Percentiles rank a stretch among this genome's conserved stretches.
These are phyloP conservation scores for Myiothlypis chrysogaster DNA, from an alignment of 2,797 vertebrate genomes.

Conservation along the genomic window DNA sequence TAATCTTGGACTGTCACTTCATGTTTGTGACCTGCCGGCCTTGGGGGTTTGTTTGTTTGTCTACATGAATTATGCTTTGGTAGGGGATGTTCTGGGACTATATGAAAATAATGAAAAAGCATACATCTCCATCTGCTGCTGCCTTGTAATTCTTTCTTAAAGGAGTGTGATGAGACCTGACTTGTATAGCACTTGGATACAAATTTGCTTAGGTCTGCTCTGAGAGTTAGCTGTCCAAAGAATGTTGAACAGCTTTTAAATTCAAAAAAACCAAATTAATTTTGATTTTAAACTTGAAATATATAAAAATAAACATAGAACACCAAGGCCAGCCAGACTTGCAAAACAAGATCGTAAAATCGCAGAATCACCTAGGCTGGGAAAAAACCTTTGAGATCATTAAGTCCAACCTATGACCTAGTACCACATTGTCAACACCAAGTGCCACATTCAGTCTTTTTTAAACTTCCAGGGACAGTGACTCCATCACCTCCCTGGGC, in stretches of 20 bases:
- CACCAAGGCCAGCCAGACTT: background rate
- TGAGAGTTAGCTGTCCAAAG: background rate
- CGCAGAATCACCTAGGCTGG: background rate
- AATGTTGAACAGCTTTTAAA: background rate
- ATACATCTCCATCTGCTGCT: background rate
- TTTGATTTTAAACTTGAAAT: background rate
- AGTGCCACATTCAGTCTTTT: background rate
- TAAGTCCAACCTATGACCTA: background rate
- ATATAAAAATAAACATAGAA: background rate
- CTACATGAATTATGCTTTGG: background rate
- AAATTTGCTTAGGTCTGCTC: background rate
- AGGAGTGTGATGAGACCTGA: background rate
- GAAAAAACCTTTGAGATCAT: background rate
- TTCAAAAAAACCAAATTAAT: background rate
- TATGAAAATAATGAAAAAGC: background rate
- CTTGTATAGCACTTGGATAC: background rate
- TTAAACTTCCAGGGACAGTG: background rate
- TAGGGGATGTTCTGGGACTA: background rate
- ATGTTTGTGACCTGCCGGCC: background rate
- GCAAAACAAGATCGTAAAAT: background rate
- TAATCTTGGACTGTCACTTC: background rate
- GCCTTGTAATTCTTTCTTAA: background rate
- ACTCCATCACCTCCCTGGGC: background rate
- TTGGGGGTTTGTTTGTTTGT: background rate
- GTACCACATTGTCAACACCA: background rate